These are phyloP conservation scores for Drosophila formosana DNA, from an alignment of 2,888 invertebrate genomes.

Conservation along the genomic window DNA sequence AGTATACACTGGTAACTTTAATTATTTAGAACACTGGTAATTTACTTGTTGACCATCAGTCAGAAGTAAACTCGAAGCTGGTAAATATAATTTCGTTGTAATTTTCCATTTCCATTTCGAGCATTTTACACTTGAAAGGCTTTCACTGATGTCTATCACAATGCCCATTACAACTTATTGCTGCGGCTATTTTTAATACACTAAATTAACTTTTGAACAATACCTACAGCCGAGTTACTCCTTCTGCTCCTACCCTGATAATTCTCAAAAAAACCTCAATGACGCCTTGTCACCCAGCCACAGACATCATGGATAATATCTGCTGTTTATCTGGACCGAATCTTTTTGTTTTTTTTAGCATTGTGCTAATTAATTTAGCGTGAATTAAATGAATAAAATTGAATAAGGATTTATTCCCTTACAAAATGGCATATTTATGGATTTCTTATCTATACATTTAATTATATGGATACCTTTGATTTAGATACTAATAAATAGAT, in stretches of 20 bases:
- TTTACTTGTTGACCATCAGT: slow-evolving; percentile 74
- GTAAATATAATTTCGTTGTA: slow-evolving; percentile 59
- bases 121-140: slow-evolving; percentile 66
- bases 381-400: slow-evolving; percentile 59
- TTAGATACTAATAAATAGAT: too few relatives aligned
- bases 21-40: slow-evolving; percentile 60
- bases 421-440: background rate
- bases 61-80: slow-evolving; percentile 47
- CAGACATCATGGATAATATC: slow-evolving; percentile 62
- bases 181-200: slow-evolving; percentile 74
- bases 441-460: too few relatives aligned
- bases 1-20: slow-evolving; percentile 54
- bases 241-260: background rate
- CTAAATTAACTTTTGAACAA: slow-evolving; percentile 68
- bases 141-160: slow-evolving; percentile 62
- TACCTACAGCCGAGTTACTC: background rate
- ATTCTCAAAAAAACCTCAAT: background rate
- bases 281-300: slow-evolving; percentile 49
- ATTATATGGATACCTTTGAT: too few relatives aligned
- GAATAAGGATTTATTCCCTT: background rate
- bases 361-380: slow-evolving; percentile 74
- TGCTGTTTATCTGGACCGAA: slow-evolving; percentile 69
- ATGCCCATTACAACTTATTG: slow-evolving; percentile 70
- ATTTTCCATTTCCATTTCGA: slow-evolving; percentile 47
- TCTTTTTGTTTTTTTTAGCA: slow-evolving; percentile 50